phyloP scores from a whole-genome alignment of 1,140 invertebrate genomes.

The Halesus radiatus region DNA sequence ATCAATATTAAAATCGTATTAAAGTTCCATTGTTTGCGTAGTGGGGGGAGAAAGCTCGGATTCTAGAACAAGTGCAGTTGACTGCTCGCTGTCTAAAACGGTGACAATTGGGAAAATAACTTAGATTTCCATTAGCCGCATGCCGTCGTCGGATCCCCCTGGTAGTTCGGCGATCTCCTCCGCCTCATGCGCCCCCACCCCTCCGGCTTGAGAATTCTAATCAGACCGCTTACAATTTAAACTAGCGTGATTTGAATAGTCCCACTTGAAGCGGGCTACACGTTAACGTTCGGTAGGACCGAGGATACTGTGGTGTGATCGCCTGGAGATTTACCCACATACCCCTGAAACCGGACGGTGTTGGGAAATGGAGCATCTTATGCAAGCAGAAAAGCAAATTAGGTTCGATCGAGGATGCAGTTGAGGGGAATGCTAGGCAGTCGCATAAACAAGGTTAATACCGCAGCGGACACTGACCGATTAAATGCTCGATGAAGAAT shows the following conservation, averaged over 20 bases:
- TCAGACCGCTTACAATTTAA: slow-evolving; percentile 29
- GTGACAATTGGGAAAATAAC: slow-evolving; percentile 17
- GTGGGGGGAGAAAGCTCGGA: no score
- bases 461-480: no score
- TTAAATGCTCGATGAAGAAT: no score
- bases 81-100: neutral
- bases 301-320: neutral
- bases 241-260: slow-evolving; percentile 33
- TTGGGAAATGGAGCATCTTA: no score
- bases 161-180: no score
- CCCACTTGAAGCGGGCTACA: neutral
- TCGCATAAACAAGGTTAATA: no score
- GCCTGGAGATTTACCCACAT: neutral
- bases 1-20: no score
- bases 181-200: neutral
- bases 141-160: neutral
- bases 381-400: no score
- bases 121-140: slow-evolving; percentile 7
- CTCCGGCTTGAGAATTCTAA: slow-evolving; percentile 12
- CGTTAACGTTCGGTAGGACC: neutral
- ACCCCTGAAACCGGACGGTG: no score
- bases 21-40: no score
- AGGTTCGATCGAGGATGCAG: no score
- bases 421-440: no score
- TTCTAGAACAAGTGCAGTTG: neutral